Base-by-base conservation (phyloP, 2,797 vertebrate species). In the Chelmon rostratus region DNA sequence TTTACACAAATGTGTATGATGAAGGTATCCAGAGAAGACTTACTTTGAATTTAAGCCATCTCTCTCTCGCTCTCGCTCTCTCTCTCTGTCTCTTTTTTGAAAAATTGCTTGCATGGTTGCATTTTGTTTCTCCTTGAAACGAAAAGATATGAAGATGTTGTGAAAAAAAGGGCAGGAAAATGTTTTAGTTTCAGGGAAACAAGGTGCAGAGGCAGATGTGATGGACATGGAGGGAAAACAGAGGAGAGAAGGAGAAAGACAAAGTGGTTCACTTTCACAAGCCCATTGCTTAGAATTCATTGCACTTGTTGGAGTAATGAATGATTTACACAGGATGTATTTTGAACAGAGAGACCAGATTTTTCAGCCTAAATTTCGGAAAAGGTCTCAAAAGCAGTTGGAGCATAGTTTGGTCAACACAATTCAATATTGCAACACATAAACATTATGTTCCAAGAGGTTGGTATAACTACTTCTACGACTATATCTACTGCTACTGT, bases 1-100 rank as follows among this genome's bases (percentile, higher is more conserved):
- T 84, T 73, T 33, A 78, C 11, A 69, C 23, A 69, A 79, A 56
- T 83, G 61, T 53, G 56, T 33, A 25, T 37, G 37, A 0, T 42
- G 38, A 81, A 44, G 40, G 38, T 16, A 64, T 58, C 42, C 23
- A 25, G 33, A 28, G 31, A 77, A 53, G 8, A 40, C 58, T 19
- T 11, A 21, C 54, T 77, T 70, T 82, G 65, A 74, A 49, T 82
- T 44, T 0, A 31, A 74, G 46, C 33, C 68, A 57, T 33, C 28
- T 19, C 18, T 69, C 74, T n/a, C n/a, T n/a, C n/a, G n/a, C n/a
- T n/a, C n/a, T n/a, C n/a, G n/a, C n/a, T n/a, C n/a, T n/a, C n/a
- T 77, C 31, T 19, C 52, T 19, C 38, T 31, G n/a, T n/a, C n/a
- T n/a, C n/a, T n/a, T n/a, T 59, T 52, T 42, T 18, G 0, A 1